Percentiles rank a stretch among this genome's conserved stretches.
These are phyloP conservation scores for Gonocerus acuteangulatus DNA, from an alignment of 2,888 invertebrate genomes.

Conservation along the genomic window DNA sequence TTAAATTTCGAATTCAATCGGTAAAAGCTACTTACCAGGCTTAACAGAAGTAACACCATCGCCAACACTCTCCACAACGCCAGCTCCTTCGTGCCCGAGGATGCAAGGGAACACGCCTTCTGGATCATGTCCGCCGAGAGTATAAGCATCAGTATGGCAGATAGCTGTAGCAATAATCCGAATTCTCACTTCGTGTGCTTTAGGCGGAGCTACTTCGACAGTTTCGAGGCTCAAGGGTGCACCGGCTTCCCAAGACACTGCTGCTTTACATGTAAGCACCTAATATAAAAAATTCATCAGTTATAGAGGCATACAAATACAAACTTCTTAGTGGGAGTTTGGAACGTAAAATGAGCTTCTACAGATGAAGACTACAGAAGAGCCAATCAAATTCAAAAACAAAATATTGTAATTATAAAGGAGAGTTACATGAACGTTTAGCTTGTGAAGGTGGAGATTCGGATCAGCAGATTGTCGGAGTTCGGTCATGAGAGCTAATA, in stretches of 20 bases:
- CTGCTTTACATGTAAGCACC: constrained; percentile 80
- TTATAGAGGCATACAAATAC: neutral
- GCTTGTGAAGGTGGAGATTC: too few species aligned
- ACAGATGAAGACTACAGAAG: too few species aligned
- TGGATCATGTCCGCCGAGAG: constrained; percentile 77
- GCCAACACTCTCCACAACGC: constrained; percentile 41
- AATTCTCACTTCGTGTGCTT: constrained; percentile 82
- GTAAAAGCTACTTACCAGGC: constrained; percentile 58
- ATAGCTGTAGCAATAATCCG: constrained; percentile 72
- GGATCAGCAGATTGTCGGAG: too few species aligned
- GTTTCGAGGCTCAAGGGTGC: constrained; percentile 82
- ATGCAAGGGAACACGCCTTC: constrained; percentile 88
- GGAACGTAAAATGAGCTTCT: too few species aligned
- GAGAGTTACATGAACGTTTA: too few species aligned
- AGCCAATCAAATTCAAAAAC: too few species aligned
- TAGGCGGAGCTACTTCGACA: constrained; percentile 89
- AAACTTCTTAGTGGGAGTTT: too few species aligned
- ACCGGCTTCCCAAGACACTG: constrained; percentile 93
- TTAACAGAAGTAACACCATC: constrained; percentile 58
- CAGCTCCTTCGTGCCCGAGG: constrained; percentile 90
- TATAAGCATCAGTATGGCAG: constrained; percentile 91
- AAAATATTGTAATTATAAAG: too few species aligned
- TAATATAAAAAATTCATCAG: neutral
- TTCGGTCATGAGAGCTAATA: too few species aligned
- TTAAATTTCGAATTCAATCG: too few species aligned